Conservation (phyloP, 2,797 vertebrate genomes). For the Anguilla megastoma region DNA sequence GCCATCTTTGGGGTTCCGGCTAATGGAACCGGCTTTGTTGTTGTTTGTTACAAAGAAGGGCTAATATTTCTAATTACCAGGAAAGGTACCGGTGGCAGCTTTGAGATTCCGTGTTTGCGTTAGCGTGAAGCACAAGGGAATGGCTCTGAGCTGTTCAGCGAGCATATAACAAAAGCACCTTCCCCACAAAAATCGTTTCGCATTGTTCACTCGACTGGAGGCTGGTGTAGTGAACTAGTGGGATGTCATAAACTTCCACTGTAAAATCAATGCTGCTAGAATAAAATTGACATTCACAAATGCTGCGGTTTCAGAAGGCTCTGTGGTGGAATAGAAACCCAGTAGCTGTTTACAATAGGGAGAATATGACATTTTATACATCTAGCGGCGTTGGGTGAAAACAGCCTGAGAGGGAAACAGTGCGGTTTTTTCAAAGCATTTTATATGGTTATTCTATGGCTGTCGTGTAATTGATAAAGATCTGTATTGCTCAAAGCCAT, state of each 20-base stretch:
- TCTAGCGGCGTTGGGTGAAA: background rate
- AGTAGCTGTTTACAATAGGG: background rate
- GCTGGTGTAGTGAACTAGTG: background rate
- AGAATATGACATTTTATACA: background rate
- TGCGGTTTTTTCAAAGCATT: background rate
- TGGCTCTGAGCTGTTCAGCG: background rate
- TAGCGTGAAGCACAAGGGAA: background rate
- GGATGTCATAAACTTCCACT: background rate
- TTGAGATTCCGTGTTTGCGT: background rate
- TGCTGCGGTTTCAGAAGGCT: background rate
- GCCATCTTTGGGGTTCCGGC: constrained; percentile 33
- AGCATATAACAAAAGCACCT: background rate
- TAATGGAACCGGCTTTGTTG: constrained; percentile 47
- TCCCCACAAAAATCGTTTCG: background rate
- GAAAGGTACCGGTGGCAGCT: constrained; percentile 22
- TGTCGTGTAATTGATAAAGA: constrained; percentile 30
- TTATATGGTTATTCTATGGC: constrained; percentile 19
- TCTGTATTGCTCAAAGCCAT: constrained; percentile 43
- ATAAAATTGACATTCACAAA: background rate
- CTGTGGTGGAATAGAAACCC: background rate
- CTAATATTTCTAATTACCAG: constrained; percentile 26
- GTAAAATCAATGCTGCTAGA: background rate
- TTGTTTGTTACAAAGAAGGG: constrained; percentile 33
- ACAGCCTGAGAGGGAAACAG: background rate
- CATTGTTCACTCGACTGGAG: background rate